Percentiles rank a stretch among this genome's conserved stretches.
These are phyloP conservation scores for Hirtodrosophila alboralis DNA, from an alignment of 2,888 invertebrate species.

Conservation along the genomic window DNA sequence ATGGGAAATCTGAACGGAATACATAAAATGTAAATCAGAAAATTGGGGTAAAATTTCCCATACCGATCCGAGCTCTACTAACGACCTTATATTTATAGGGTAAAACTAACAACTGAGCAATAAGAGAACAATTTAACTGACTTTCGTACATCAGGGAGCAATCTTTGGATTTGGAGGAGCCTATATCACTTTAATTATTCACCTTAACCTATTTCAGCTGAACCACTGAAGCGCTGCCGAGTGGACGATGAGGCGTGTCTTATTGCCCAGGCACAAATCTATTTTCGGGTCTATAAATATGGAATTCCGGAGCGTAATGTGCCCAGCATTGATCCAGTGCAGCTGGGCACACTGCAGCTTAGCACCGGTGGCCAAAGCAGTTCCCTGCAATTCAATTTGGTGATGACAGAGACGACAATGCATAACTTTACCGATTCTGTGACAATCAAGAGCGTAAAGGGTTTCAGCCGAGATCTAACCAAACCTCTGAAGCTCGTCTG, in stretches of 20 bases:
- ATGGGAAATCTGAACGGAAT: too few species aligned
- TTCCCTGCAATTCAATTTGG: conserved; percentile 50
- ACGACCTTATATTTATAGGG: too few species aligned
- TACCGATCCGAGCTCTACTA: too few species aligned
- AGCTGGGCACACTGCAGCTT: conserved; percentile 43
- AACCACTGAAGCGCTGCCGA: conserved; percentile 57
- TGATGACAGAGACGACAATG: conserved; percentile 49
- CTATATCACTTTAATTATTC: too few species aligned
- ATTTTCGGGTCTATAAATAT: conserved; percentile 31
- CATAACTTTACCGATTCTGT: conserved; percentile 40
- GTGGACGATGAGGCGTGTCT: conserved; percentile 55
- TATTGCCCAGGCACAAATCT: conserved; percentile 37
- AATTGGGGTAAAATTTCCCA: too few species aligned
- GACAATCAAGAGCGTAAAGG: conserved; percentile 48
- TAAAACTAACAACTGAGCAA: too few species aligned
- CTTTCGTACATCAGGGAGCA: too few species aligned
- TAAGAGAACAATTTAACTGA: too few species aligned
- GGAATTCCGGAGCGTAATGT: conserved; percentile 52
- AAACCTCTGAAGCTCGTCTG: conserved; percentile 57
- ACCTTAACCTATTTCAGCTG: conserved; percentile 49
- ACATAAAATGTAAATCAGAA: too few species aligned
- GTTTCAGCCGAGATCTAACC: conserved; percentile 56
- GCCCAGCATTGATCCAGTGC: conserved; percentile 53
- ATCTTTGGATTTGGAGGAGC: too few species aligned
- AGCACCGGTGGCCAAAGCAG: conserved; percentile 41